These are phyloP conservation scores for Iphiclides podalirius DNA, from an alignment of 2,888 invertebrate species.

Conservation along the genomic window DNA sequence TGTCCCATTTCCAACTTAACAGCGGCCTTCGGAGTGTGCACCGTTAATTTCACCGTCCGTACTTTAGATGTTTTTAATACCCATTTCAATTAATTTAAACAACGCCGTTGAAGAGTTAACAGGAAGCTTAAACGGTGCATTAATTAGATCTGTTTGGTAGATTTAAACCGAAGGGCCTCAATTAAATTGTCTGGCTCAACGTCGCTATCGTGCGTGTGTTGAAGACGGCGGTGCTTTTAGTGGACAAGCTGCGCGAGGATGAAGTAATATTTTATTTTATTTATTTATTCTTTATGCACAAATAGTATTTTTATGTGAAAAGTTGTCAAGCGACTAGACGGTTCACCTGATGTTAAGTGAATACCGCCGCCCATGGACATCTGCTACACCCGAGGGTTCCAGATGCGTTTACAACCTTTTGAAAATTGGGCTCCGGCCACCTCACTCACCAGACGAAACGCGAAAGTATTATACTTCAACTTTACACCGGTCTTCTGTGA, in stretches of 20 bases:
- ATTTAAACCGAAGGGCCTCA: conserved; percentile 28
- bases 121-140: conserved; percentile 26
- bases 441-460: too few relatives aligned
- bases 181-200: conserved; percentile 34
- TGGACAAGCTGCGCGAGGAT: conserved; percentile 11
- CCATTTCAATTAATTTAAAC: conserved; percentile 9
- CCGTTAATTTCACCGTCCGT: not conserved
- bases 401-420: too few relatives aligned
- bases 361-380: too few relatives aligned
- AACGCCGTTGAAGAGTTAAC: conserved; percentile 14
- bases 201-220: conserved; percentile 28
- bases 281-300: too few relatives aligned
- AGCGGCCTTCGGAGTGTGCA: not conserved
- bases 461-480: too few relatives aligned
- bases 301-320: too few relatives aligned
- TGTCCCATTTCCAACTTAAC: not conserved
- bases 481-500: too few relatives aligned
- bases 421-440: too few relatives aligned
- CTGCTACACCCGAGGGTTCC: too few relatives aligned
- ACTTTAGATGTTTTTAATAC: conserved; percentile 5
- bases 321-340: too few relatives aligned
- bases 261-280: too few relatives aligned
- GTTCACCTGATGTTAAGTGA: too few relatives aligned
- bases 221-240: conserved; percentile 5
- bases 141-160: conserved; percentile 31